phyloP scores from a whole-genome alignment of 2,888 invertebrate genomes.

The Camptogramma bilineatum region DNA sequence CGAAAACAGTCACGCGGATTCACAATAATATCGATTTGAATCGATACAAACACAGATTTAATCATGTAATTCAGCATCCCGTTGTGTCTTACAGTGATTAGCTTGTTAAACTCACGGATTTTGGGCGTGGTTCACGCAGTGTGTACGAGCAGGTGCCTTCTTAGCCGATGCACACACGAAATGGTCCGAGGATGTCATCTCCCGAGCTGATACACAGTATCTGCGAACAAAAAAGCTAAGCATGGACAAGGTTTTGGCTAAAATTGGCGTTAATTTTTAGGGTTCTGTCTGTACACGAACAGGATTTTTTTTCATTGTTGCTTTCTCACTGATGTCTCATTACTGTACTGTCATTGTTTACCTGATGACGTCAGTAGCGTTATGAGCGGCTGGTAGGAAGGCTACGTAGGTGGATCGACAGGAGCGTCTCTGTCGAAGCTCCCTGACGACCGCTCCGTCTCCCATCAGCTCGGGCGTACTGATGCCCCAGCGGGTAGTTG shows the following conservation, averaged over 20 bases:
- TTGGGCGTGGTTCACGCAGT: constrained; percentile 66
- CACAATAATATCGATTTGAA: no score
- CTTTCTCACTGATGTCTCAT: no score
- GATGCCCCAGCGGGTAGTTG: constrained; percentile 72
- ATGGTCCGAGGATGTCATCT: constrained; percentile 58
- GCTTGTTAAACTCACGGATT: constrained; percentile 63
- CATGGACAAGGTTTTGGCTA: background rate
- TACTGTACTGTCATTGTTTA: constrained; percentile 38
- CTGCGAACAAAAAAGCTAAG: constrained; percentile 47
- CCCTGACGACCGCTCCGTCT: constrained; percentile 69
- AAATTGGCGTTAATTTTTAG: background rate
- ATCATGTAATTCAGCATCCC: no score
- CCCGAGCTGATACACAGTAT: constrained; percentile 70
- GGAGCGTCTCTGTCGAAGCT: constrained; percentile 68
- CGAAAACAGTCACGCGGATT: no score
- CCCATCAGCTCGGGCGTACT: constrained; percentile 68
- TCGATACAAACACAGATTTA: no score
- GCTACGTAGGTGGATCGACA: constrained; percentile 74
- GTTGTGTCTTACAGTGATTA: no score
- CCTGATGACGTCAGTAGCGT: constrained; percentile 75
- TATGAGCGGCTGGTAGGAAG: constrained; percentile 72
- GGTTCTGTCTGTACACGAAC: no score
- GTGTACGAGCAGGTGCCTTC: constrained; percentile 52
- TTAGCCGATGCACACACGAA: constrained; percentile 59
- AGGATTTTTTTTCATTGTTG: no score